These are phyloP conservation scores for Forbesichthys papilliferus DNA, from an alignment of 2,113 vertebrate species.

Conservation along the genomic window DNA sequence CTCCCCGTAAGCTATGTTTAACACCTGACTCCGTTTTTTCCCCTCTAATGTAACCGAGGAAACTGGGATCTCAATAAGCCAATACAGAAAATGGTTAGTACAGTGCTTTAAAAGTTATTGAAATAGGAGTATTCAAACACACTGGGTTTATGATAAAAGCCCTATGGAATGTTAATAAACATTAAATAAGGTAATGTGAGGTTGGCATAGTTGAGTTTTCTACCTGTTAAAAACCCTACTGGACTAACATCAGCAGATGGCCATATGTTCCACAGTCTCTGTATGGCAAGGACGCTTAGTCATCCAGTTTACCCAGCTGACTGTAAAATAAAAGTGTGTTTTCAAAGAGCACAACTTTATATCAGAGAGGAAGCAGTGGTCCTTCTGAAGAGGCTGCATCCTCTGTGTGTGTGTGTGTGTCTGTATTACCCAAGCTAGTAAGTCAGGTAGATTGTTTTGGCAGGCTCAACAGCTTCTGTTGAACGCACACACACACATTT, in stretches of 20 bases:
- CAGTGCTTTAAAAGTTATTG: not conserved
- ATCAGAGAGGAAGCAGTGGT: not conserved
- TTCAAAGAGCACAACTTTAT: not conserved
- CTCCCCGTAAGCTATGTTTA: not conserved
- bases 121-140: not conserved
- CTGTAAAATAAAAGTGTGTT: slow-evolving; percentile 1
- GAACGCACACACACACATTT: slow-evolving; percentile 30
- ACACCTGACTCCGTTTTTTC: not conserved
- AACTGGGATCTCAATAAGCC: not conserved
- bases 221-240: too few relatives aligned
- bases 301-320: slow-evolving; percentile 12
- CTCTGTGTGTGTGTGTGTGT: not conserved
- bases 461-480: slow-evolving; percentile 14
- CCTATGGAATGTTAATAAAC: not conserved
- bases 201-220: too few relatives aligned
- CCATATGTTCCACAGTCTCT: slow-evolving; percentile 1
- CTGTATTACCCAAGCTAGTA: slow-evolving; percentile 7
- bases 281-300: not conserved
- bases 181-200: not conserved
- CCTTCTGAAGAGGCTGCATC: not conserved
- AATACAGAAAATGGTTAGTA: not conserved
- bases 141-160: not conserved
- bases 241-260: not conserved
- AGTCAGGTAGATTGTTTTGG: slow-evolving; percentile 23
- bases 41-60: not conserved